phyloP scores from a whole-genome alignment of 2,888 invertebrate genomes.

The Gonocerus acuteangulatus region DNA sequence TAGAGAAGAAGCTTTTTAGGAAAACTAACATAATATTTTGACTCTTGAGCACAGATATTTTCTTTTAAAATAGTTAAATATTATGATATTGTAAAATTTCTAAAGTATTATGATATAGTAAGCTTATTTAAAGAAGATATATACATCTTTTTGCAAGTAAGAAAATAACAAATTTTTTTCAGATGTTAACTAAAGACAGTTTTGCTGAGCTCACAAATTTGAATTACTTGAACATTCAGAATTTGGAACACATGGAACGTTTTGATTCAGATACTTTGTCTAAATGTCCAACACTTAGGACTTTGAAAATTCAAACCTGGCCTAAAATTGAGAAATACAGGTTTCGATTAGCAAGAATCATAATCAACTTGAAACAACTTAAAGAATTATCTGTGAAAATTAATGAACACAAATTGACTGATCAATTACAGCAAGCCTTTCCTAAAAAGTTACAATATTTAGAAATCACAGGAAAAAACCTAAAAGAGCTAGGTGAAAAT shows the following conservation, averaged over 20 bases:
- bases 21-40: too few species aligned
- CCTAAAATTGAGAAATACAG: constrained; percentile 60
- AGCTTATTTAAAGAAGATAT: too few species aligned
- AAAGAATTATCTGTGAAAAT: constrained; percentile 69
- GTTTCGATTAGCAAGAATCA: constrained; percentile 61
- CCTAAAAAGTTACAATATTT: constrained; percentile 66
- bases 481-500: constrained; percentile 55
- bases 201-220: constrained; percentile 62
- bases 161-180: too few species aligned
- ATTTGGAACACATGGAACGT: constrained; percentile 62
- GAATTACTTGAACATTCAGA: constrained; percentile 66
- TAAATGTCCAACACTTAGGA: constrained; percentile 62
- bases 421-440: constrained; percentile 68
- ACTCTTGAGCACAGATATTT: too few species aligned
- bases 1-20: too few species aligned
- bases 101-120: too few species aligned
- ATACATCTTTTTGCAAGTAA: too few species aligned
- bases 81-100: too few species aligned
- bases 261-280: constrained; percentile 68
- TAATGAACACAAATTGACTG: constrained; percentile 60
- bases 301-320: constrained; percentile 65
- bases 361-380: constrained; percentile 63
- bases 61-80: too few species aligned
- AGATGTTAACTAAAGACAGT: constrained; percentile 63
- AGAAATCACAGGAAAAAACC: constrained; percentile 66